These are phyloP conservation scores for Neuroterus valhalla DNA, from an alignment of 1,140 invertebrate genomes.

Conservation along the genomic window DNA sequence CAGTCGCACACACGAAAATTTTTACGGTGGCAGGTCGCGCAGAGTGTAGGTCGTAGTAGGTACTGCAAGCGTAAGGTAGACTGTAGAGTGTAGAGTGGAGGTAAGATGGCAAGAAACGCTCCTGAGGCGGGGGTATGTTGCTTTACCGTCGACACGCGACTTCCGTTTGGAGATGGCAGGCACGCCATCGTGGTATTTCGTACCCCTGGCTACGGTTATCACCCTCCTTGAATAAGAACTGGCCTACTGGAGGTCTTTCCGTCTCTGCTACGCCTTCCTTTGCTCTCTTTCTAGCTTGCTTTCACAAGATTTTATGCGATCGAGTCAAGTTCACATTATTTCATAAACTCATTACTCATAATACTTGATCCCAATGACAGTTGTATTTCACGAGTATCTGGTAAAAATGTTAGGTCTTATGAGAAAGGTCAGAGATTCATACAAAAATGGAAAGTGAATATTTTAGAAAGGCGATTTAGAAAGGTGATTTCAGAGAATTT, in stretches of 20 bases:
- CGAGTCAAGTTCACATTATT: constrained; percentile 48
- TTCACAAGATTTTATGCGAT: constrained; percentile 33
- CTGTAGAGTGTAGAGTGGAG: constrained; percentile 32
- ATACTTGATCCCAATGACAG: no score
- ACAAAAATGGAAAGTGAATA: no score
- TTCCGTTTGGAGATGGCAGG: constrained; percentile 64
- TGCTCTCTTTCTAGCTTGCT: constrained; percentile 32
- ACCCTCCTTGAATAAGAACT: constrained; percentile 26
- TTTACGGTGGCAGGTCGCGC: constrained; percentile 31
- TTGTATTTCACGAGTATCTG: not conserved
- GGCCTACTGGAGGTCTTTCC: constrained; percentile 15
- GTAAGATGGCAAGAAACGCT: constrained; percentile 34
- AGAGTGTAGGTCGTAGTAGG: constrained; percentile 45
- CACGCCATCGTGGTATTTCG: constrained; percentile 64
- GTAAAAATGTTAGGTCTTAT: not conserved
- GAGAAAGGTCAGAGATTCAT: no score
- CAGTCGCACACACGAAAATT: constrained; percentile 28
- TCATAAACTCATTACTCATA: not conserved
- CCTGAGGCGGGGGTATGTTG: constrained; percentile 52
- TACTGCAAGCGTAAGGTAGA: constrained; percentile 37
- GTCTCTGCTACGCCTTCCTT: not conserved
- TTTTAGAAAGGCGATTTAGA: no score
- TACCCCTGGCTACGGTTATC: constrained; percentile 40
- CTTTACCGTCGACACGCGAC: constrained; percentile 72
- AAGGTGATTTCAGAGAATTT: no score